Conservation (phyloP, 2,888 invertebrate genomes). For the Pachydiplax longipennis region DNA sequence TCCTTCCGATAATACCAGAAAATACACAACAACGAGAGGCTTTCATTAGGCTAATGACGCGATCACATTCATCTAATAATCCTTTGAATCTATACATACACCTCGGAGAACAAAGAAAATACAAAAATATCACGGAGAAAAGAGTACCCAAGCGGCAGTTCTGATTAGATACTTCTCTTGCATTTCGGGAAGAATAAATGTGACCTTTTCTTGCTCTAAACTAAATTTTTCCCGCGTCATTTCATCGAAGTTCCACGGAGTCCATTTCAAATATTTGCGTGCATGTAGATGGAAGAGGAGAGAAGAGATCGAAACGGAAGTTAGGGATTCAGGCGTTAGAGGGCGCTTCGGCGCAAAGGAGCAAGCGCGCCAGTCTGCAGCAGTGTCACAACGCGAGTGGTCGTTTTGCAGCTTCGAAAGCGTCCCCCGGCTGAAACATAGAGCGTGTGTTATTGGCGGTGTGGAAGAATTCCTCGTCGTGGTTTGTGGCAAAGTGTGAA, state of each 20-base stretch:
- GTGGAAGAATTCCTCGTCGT: not conserved
- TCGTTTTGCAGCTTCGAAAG: not conserved
- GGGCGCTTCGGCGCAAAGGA: not conserved
- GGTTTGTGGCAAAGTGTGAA: not conserved
- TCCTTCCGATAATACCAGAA: not conserved
- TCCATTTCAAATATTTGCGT: too few relatives aligned
- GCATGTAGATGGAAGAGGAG: not conserved
- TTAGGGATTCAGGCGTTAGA: not conserved
- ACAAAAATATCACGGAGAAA: not conserved
- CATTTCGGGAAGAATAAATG: too few relatives aligned
- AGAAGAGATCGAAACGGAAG: not conserved
- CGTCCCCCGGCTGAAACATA: not conserved
- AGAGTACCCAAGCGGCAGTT: not conserved
- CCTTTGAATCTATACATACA: not conserved
- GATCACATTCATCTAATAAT: not conserved
- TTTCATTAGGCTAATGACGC: not conserved
- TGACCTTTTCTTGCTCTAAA: too few relatives aligned
- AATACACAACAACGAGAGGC: not conserved
- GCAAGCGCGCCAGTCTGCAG: constrained; percentile 38
- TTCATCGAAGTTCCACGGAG: too few relatives aligned
- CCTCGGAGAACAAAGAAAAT: not conserved
- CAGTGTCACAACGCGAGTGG: constrained; percentile 18
- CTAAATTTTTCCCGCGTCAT: too few relatives aligned
- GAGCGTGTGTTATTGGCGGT: not conserved
- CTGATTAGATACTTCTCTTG: too few relatives aligned